A percentile compares a stretch with the other conserved stretches of the same genome.
Evolutionary conservation across 2,113 vertebrate genomes (phyloP).

Genomic region (Melospiza georgiana): DNA sequence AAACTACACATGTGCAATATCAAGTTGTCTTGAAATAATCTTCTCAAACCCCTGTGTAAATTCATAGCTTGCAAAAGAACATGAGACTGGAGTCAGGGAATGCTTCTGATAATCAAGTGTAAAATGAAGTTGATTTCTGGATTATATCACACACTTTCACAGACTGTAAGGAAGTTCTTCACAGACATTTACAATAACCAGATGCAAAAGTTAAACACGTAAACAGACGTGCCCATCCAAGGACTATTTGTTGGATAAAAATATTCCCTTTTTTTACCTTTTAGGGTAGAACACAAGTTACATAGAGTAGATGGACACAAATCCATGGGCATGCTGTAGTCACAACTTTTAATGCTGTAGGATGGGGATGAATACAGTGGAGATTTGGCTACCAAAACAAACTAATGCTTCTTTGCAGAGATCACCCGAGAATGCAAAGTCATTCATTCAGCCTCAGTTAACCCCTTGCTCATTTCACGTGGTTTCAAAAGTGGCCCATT

Average conservation of each 20-base stretch:
- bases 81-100: neutral
- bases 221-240: neutral
- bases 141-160: conserved; percentile 22
- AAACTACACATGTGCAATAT: neutral
- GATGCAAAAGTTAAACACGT: neutral
- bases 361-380: neutral
- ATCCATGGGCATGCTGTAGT: fast-evolving
- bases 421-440: neutral
- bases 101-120: neutral
- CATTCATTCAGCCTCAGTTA: neutral
- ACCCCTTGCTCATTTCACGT: neutral
- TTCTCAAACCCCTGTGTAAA: neutral
- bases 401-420: neutral
- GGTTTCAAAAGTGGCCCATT: neutral
- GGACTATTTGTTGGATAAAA: neutral
- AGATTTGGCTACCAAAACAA: neutral
- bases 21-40: neutral
- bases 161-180: neutral
- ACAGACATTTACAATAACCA: conserved; percentile 37
- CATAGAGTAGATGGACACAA: neutral
- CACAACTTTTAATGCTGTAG: neutral
- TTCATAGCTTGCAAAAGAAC: neutral
- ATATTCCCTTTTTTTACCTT: conserved; percentile 32
- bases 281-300: conserved; percentile 24
- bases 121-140: conserved; percentile 35